Evolutionary conservation across 2,113 vertebrate species (phyloP).

Genomic region (Quiscalus mexicanus): DNA sequence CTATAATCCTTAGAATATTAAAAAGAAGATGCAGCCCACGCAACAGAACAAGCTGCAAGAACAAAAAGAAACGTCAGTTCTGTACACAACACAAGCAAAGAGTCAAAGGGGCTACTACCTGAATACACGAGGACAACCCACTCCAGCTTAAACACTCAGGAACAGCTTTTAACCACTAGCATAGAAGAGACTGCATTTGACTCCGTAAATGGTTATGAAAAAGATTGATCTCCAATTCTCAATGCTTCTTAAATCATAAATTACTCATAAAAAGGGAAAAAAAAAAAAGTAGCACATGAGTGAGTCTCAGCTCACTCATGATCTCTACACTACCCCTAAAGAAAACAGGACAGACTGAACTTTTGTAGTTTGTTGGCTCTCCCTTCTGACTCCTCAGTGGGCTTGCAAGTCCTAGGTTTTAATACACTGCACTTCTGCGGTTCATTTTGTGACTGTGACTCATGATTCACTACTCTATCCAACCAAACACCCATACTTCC

Average conservation of each 20-base stretch:
- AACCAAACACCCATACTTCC: neutral
- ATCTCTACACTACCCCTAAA: neutral
- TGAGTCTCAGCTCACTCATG: neutral
- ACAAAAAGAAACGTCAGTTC: neutral
- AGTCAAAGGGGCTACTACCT: neutral
- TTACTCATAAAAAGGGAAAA: neutral
- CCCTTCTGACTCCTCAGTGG: neutral
- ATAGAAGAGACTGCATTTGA: neutral
- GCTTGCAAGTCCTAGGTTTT: neutral
- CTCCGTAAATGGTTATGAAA: neutral
- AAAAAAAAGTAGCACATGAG: neutral
- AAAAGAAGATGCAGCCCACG: neutral
- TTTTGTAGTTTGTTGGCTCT: neutral
- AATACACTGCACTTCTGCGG: neutral
- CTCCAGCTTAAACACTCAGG: neutral
- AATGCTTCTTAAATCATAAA: neutral
- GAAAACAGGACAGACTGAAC: neutral
- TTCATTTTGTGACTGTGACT: neutral
- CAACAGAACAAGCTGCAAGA: neutral
- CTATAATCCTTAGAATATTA: neutral
- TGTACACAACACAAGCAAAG: neutral
- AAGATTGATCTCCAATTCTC: neutral
- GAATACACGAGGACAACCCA: neutral
- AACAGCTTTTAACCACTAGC: neutral
- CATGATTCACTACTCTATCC: neutral